phyloP scores from a whole-genome alignment of 2,797 vertebrate genomes.

The Poeciliopsis paucimaculata region DNA sequence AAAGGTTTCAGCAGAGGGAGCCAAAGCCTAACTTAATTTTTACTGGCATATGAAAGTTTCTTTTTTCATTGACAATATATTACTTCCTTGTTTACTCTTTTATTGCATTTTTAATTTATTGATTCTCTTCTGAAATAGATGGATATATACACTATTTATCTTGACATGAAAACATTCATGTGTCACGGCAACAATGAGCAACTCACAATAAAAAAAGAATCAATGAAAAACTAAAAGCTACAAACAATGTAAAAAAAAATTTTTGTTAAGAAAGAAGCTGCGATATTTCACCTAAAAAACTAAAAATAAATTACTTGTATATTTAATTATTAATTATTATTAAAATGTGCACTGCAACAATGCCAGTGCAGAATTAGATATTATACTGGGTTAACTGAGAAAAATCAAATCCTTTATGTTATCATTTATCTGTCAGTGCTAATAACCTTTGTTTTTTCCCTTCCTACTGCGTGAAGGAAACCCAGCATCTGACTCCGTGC shows the following conservation, averaged over 20 bases:
- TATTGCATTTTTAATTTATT: neutral
- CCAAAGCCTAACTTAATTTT: slow-evolving; percentile 34
- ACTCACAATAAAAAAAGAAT: too few species aligned
- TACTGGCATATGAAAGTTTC: neutral
- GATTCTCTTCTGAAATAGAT: neutral
- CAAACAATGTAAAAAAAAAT: too few species aligned
- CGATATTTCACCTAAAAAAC: too few species aligned
- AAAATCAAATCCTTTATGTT: neutral
- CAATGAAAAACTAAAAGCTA: too few species aligned
- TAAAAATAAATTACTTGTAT: too few species aligned
- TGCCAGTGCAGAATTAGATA: neutral
- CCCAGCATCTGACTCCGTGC: slow-evolving; percentile 39
- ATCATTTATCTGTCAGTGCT: neutral
- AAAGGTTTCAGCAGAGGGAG: slow-evolving; percentile 67
- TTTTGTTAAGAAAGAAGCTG: too few species aligned
- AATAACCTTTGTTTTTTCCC: neutral
- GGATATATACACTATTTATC: too few species aligned
- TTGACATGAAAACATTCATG: too few species aligned
- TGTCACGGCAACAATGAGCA: too few species aligned
- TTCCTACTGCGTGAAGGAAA: slow-evolving; percentile 51
- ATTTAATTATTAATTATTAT: too few species aligned
- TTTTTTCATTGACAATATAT: neutral
- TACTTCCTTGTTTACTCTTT: neutral
- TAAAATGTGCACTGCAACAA: too few species aligned
- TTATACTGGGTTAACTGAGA: neutral